Percentiles rank a stretch among this genome's conserved stretches.
Conservation (phyloP, 2,113 vertebrate species). For the Paralichthys olivaceus region DNA sequence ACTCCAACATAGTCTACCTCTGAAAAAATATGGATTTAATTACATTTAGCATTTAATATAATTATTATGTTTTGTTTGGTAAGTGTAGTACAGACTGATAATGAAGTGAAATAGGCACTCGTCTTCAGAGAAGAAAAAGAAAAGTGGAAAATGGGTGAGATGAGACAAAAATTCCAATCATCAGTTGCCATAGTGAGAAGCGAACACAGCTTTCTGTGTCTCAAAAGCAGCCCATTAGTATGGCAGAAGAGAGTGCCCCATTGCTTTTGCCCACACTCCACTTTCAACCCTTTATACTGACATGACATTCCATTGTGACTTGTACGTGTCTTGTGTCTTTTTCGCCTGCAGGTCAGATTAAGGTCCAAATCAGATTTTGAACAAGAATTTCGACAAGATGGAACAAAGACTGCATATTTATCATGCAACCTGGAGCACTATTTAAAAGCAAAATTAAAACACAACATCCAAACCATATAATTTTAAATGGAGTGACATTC, state of each 20-base stretch:
- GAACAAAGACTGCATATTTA: background rate
- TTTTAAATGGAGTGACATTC: background rate
- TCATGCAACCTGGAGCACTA: background rate
- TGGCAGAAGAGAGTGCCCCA: conserved; percentile 29
- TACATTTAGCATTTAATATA: background rate
- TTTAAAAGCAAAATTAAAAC: background rate
- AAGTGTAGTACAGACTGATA: background rate
- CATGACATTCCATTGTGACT: conserved; percentile 18
- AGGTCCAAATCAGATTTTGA: background rate
- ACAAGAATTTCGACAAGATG: background rate
- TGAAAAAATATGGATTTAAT: background rate
- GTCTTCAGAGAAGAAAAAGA: conserved; percentile 34
- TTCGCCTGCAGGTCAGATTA: background rate
- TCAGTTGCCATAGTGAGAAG: conserved; percentile 68
- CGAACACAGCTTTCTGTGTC: conserved; percentile 43
- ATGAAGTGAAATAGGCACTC: conserved; percentile 14
- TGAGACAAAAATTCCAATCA: conserved; percentile 59
- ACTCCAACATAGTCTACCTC: too few relatives aligned
- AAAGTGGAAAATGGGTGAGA: conserved; percentile 45
- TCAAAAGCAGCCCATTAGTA: conserved; percentile 63
- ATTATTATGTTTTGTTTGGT: too few relatives aligned
- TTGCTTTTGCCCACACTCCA: conserved; percentile 43
- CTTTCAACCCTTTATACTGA: conserved; percentile 47
- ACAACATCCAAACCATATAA: background rate
- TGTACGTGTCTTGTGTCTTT: background rate